Conservation (phyloP, 2,888 invertebrate species). For the Drymonia ruficornis region DNA sequence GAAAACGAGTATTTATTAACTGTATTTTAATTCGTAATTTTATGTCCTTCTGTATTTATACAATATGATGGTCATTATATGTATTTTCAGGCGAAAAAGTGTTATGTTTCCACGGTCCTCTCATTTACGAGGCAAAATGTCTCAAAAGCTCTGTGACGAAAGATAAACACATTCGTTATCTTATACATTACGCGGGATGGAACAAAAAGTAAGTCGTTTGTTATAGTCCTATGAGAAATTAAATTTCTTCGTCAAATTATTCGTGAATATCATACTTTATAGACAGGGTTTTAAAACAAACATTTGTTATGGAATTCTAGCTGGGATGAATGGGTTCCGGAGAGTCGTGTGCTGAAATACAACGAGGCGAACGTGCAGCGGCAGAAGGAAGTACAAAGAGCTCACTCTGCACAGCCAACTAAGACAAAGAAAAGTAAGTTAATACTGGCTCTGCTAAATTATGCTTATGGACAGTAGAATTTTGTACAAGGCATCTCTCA, state of each 20-base stretch:
- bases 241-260: too few relatives aligned
- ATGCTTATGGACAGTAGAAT: too few relatives aligned
- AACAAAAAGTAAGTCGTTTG: constrained; percentile 93
- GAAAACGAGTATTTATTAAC: background rate
- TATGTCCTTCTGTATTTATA: background rate
- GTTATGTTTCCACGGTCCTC: constrained; percentile 97
- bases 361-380: constrained; percentile 95
- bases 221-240: background rate
- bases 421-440: constrained; percentile 86
- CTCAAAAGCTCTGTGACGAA: constrained; percentile 92
- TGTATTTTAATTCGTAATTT: background rate
- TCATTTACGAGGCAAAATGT: constrained; percentile 98
- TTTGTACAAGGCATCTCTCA: too few relatives aligned
- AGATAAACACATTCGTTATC: constrained; percentile 95
- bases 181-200: constrained; percentile 99
- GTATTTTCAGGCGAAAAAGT: constrained; percentile 91
- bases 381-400: constrained; percentile 93
- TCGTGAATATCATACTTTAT: too few relatives aligned
- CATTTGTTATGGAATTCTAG: constrained; percentile 69
- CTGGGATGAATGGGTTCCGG: constrained; percentile 97
- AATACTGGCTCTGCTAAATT: too few relatives aligned
- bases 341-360: constrained; percentile 94
- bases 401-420: constrained; percentile 89
- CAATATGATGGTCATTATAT: constrained; percentile 6
- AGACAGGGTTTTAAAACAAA: background rate